These are phyloP conservation scores for Gymnothorax javanicus DNA, from an alignment of 2,797 vertebrate species.

Conservation along the genomic window DNA sequence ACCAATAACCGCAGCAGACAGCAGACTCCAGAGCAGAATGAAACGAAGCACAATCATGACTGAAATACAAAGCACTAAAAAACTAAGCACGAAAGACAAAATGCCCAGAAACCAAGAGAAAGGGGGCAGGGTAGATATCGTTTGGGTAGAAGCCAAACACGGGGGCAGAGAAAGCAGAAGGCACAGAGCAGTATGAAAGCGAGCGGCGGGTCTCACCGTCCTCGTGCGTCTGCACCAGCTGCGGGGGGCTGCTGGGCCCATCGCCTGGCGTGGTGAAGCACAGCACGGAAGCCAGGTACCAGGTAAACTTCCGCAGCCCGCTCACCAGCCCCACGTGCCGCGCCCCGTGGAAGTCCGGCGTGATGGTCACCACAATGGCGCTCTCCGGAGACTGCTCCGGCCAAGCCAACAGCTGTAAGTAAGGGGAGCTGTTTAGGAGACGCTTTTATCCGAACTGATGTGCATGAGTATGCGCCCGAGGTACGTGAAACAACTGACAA, in stretches of 20 bases:
- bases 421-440: background rate
- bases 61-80: conserved; percentile 6
- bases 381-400: conserved; percentile 75
- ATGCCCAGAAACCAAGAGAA: background rate
- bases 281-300: conserved; percentile 84
- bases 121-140: background rate
- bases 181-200: background rate
- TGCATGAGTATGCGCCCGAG: too few species aligned
- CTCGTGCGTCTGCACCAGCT: conserved; percentile 83
- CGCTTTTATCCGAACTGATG: too few species aligned
- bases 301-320: conserved; percentile 85
- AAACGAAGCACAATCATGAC: background rate
- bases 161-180: background rate
- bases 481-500: too few species aligned
- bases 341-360: conserved; percentile 88
- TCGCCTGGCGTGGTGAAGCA: conserved; percentile 95
- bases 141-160: background rate
- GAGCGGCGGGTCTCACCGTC: conserved; percentile 80
- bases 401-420: conserved; percentile 83
- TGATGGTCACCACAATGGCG: conserved; percentile 79
- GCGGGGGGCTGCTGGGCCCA: conserved; percentile 81
- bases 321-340: conserved; percentile 84
- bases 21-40: background rate
- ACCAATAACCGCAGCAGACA: background rate
- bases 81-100: background rate